Base-by-base conservation (phyloP, 2,888 invertebrate species). In the Plutella xylostella region DNA sequence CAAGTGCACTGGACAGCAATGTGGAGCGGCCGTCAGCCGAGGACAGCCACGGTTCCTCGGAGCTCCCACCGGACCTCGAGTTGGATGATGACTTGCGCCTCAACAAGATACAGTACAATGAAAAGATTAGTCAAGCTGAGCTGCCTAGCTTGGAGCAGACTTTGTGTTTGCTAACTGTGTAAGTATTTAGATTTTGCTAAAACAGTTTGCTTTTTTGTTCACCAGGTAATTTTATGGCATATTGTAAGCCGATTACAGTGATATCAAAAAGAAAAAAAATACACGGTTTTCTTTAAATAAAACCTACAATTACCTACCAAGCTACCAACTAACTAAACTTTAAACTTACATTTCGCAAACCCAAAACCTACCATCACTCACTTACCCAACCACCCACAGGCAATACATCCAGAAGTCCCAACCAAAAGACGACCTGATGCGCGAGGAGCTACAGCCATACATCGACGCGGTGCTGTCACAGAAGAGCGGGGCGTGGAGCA, bases 1-100 rank as follows among this genome's bases (percentile, higher is more conserved):
- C 89, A 55, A 88, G 94, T 41, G 74, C 80, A 42, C 51, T 86
- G 6, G 76, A 77, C 31, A 57, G 69, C 2, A 70, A 68, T 46
- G 60, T 84, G 18, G 71, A 70, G 14, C 70, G 85, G 15, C 65
- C 71, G 1, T 74, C 86, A 7, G 74, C 79, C 3, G 75, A 79
- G 33, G 66, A 79, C 11, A 85, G 86, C 41, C 85, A 88, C 42
- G 78, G 80, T 1, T 64, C 65, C 3, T 71, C 82, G 0, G 68
- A 72, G 30, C 63, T 92, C 48, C 90, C 92, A 0, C 82, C 86
- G 51, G 87, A 93, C 51, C 65, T 96, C 3, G 83, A 88, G 38
- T 71, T 97, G 20, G 88, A 94, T 51, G 97, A 98, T 74, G 97
- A 98, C 56, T 89, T 94, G 2, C 86, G 96, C 44, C 78, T 97